Evolutionary conservation across 2,888 invertebrate species (phyloP), one percentile per base, ranked within the genome.

Genomic region (Anodontia alba): DNA sequence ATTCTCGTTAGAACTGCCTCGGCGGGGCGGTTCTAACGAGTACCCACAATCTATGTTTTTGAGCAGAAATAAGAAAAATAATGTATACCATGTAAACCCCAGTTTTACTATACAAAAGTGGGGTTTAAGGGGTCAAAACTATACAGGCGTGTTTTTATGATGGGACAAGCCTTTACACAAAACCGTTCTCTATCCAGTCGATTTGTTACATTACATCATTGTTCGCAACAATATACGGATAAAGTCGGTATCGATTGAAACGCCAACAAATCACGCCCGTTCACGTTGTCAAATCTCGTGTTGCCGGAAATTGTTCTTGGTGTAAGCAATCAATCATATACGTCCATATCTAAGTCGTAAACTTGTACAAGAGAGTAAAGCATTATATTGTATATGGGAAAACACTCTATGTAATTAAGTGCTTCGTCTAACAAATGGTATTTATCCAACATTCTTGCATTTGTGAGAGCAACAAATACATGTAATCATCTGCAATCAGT

Each of bases 271-370:
- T 67, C 36, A 38, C 42, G 67, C 42, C 67, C 17, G 67, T 67
- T 67, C 67, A 23, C 42, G 67, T 67, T 67, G 67, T 67, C 67
- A 67, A 67, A 67, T 67, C 69, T 42, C 69, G 46, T 69, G 69
- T 69, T 69, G 49, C 66, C 76, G 81, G 78, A 78, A 81, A 78
- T 78, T 67, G 75, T 62, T 43, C 66, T 42, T 36, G 70, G 73
- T 73, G 66, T 69, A 43, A 46, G 73, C 73, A 71, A 82, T 82
- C 82, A 82, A 82, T 82, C 82, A 78, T 38, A 67, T 7, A 2
- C 74, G 73, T 72, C 75, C 33, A 51, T 72, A 51, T 80, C 76
- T 33, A 54, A 69, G 31, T 54, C 38, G 57, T 42, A 42, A 69
- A 42, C 69, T 69, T 42, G 42, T 69, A 33, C 7, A 1, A 17